Evolutionary conservation across 1,140 invertebrate species (phyloP).

Genomic region (Stegodyphus dumicola): DNA sequence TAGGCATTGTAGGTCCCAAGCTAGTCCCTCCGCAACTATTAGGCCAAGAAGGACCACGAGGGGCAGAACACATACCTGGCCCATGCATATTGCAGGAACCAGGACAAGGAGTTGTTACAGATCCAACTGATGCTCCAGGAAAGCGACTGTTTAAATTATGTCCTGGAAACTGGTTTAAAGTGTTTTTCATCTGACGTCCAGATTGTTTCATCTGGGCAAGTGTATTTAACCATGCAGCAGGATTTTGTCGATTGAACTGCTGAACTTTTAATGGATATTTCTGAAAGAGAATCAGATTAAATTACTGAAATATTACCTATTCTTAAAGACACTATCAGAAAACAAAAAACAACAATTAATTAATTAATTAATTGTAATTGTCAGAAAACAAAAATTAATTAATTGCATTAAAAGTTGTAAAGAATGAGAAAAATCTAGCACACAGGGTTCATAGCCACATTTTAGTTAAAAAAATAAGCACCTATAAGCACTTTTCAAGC

Average conservation of each 20-base stretch:
- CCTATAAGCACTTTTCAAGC: no score
- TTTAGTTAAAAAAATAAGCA: no score
- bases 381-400: no score
- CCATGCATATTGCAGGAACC: slow-evolving; percentile 58
- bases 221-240: slow-evolving; percentile 83
- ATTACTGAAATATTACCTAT: no score
- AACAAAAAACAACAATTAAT: no score
- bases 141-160: slow-evolving; percentile 53
- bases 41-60: slow-evolving; percentile 58
- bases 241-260: slow-evolving; percentile 84
- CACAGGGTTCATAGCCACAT: no score
- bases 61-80: slow-evolving; percentile 59
- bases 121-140: slow-evolving; percentile 20
- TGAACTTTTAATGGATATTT: slow-evolving; percentile 91
- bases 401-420: no score
- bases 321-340: no score
- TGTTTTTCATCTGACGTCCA: slow-evolving; percentile 69
- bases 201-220: slow-evolving; percentile 79
- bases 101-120: slow-evolving; percentile 35
- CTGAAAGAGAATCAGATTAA: slow-evolving; percentile 68
- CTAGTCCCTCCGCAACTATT: slow-evolving; percentile 40
- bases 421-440: no score
- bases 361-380: no score
- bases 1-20: slow-evolving; percentile 60
- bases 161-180: slow-evolving; percentile 62